These are phyloP conservation scores for Drosophila varians DNA, from an alignment of 1,140 invertebrate genomes.

Conservation along the genomic window DNA sequence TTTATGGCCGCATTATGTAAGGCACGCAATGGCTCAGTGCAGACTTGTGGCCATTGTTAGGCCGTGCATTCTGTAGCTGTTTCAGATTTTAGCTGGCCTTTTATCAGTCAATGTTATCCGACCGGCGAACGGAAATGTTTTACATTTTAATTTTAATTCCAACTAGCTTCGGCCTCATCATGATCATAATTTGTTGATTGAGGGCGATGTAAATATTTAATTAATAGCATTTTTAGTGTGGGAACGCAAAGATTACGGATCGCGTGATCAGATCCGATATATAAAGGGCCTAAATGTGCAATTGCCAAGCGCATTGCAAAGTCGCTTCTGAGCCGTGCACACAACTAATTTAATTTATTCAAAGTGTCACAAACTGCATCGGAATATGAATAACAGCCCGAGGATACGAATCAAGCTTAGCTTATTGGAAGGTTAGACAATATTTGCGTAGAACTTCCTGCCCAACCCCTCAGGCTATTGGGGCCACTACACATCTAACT, in stretches of 20 bases:
- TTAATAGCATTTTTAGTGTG: constrained; percentile 1
- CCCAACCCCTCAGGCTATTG: constrained; percentile 3
- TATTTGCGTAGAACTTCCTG: not conserved
- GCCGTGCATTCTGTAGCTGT: constrained; percentile 27
- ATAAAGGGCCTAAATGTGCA: not conserved
- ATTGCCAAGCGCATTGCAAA: constrained; percentile 17
- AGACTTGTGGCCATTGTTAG: constrained; percentile 40
- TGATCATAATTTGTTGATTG: constrained; percentile 25
- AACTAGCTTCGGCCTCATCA: constrained; percentile 11
- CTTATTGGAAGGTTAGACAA: constrained; percentile 1
- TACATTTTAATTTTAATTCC: constrained; percentile 35
- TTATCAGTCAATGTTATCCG: constrained; percentile 72
- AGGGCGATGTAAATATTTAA: constrained; percentile 1
- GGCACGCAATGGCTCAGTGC: constrained; percentile 52
- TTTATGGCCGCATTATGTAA: constrained; percentile 41
- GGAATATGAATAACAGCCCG: constrained; percentile 2
- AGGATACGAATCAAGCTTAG: constrained; percentile 6
- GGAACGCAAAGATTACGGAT: constrained; percentile 1
- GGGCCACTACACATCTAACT: constrained; percentile 6
- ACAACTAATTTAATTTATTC: constrained; percentile 21
- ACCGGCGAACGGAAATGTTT: constrained; percentile 66
- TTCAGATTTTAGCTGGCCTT: constrained; percentile 24
- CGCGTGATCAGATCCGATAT: constrained; percentile 11
- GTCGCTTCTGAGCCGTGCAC: constrained; percentile 7
- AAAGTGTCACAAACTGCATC: constrained; percentile 15